These are phyloP conservation scores for Ctena decussata DNA, from an alignment of 2,888 invertebrate species.

Conservation along the genomic window DNA sequence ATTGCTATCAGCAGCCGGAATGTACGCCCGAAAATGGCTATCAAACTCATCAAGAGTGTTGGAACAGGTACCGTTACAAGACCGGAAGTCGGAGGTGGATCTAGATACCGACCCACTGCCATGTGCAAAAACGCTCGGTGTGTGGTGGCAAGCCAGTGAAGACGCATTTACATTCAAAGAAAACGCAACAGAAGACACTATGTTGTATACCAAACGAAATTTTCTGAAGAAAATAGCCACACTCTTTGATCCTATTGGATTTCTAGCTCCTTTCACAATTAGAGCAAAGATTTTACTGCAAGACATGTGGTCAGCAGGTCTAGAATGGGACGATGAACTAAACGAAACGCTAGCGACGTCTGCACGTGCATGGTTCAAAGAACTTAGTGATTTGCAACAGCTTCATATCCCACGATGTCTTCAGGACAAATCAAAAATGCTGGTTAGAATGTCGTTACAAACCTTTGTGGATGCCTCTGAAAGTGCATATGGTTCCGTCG, in stretches of 20 bases:
- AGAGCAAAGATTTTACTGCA: conserved; percentile 17
- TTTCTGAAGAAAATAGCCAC: conserved; percentile 9
- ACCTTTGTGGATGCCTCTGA: conserved; percentile 6
- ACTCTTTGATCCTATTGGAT: conserved; percentile 45
- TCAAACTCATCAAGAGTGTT: too few relatives aligned
- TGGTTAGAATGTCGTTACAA: not conserved
- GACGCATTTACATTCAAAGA: not conserved
- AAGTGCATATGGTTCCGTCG: conserved; percentile 12
- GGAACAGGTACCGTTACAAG: too few relatives aligned
- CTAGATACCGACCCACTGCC: too few relatives aligned
- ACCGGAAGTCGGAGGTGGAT: too few relatives aligned
- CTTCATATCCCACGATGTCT: not conserved
- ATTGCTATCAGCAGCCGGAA: too few relatives aligned
- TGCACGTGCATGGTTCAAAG: not conserved
- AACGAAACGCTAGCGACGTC: not conserved
- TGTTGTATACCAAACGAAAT: conserved; percentile 30
- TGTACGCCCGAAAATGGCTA: too few relatives aligned
- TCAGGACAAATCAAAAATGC: not conserved
- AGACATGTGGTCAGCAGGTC: conserved; percentile 23
- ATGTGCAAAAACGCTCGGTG: too few relatives aligned
- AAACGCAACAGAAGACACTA: not conserved
- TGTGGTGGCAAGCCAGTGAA: too few relatives aligned
- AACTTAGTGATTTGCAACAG: not conserved
- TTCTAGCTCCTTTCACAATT: conserved; percentile 27
- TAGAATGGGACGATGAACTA: conserved; percentile 35